Evolutionary conservation across 1,140 invertebrate genomes (phyloP), one percentile per base, ranked within the genome.

Genomic region (Subanguina moxae): DNA sequence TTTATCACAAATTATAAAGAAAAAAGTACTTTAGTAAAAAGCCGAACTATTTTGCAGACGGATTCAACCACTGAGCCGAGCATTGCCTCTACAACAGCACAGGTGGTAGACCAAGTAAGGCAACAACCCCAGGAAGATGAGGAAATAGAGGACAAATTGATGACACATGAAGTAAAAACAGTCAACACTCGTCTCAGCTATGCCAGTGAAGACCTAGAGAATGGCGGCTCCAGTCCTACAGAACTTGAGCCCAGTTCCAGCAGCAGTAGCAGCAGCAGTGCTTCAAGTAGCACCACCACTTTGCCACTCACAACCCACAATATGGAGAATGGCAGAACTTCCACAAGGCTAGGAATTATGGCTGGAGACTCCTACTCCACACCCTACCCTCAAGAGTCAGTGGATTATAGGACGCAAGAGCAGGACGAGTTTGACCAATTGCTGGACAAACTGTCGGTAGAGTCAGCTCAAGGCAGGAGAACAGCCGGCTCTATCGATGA

Each of bases 381-480:
- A 3, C 32, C 32, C 32, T 38, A 3, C 32, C 32, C 48, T 52
- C 48, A 52, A 52, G 23, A 52, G 8, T 19, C n/a, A 3, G 38
- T 8, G 19, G 57, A 43, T 30, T 61, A 61, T 28, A 30, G 58
- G 19, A 61, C 58, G 3, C n/a, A 43, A 23, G 65, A 67, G 32
- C 65, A 67, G 42, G 65, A 57, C 13, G 65, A 67, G 9, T 67
- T 67, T 27, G 65, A 67, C 25, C 65, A 42, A 45, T 17, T 67
- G 25, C 30, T 67, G 65, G 65, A 67, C n/a, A 45, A 66, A 3
- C 30, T 67, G 7, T 19, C 58, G 23, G 48, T 52, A 8, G 48
- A 52, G 48, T 52, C 48, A 52, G 3, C 48, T 15, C 48, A 52
- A 15, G 48, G 23, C 48, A 3, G 48, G 3, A 52, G n/a, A 52